Evolutionary conservation across 1,140 invertebrate genomes (phyloP).

Genomic region (Oscheius sp.): DNA sequence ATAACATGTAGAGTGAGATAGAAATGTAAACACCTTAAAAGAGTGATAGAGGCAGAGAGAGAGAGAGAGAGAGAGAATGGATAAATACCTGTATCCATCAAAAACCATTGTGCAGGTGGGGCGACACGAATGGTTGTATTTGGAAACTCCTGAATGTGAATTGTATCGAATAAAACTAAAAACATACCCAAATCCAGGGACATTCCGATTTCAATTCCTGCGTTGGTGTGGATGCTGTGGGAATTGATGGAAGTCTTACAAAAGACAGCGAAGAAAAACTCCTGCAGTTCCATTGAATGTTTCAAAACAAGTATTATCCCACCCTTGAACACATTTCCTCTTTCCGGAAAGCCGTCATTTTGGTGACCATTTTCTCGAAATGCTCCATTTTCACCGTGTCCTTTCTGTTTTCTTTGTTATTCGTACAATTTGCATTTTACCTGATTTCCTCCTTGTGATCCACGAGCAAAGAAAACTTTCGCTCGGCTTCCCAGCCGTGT

Average conservation of each 20-base stretch:
- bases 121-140: constrained; percentile 54
- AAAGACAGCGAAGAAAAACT: constrained; percentile 51
- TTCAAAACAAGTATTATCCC: not conserved
- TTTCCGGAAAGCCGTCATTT: constrained; percentile 44
- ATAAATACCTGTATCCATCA: constrained; percentile 44
- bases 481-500: constrained; percentile 44
- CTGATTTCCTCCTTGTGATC: constrained; percentile 48
- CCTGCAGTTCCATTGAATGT: constrained; percentile 1
- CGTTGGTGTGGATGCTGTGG: constrained; percentile 52
- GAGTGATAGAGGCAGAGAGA: too few relatives aligned
- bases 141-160: constrained; percentile 40
- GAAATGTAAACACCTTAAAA: too few relatives aligned
- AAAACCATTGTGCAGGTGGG: constrained; percentile 55
- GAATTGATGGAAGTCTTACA: constrained; percentile 54
- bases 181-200: constrained; percentile 45
- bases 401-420: constrained; percentile 16
- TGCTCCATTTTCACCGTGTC: constrained; percentile 45
- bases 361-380: constrained; percentile 49
- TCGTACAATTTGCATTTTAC: not conserved
- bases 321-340: constrained; percentile 42
- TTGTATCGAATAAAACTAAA: not conserved
- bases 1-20: too few relatives aligned
- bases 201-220: constrained; percentile 51
- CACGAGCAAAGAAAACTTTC: constrained; percentile 45
- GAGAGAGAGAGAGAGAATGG: too few relatives aligned